phyloP scores from a whole-genome alignment of 2,113 vertebrate genomes.

The Vulpes lagopus region DNA sequence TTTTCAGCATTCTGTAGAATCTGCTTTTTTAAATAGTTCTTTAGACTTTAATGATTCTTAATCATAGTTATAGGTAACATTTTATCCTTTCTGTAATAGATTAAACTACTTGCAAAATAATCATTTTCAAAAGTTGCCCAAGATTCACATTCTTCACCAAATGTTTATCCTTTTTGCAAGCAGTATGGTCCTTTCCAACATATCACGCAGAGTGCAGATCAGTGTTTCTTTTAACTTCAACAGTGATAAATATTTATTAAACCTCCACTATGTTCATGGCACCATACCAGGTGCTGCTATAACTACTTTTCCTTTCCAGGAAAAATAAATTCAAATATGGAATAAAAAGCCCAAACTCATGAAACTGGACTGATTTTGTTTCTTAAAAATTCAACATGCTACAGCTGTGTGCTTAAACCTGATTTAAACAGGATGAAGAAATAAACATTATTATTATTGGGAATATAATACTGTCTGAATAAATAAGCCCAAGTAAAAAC shows the following conservation, averaged over 20 bases:
- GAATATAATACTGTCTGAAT: conserved; percentile 45
- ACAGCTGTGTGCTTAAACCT: conserved; percentile 44
- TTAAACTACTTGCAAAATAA: conserved; percentile 32
- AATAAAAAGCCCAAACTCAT: conserved; percentile 57
- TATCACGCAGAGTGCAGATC: conserved; percentile 1
- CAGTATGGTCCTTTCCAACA: conserved; percentile 45
- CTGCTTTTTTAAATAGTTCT: conserved; percentile 50
- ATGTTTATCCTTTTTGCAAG: conserved; percentile 53
- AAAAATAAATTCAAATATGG: conserved; percentile 68
- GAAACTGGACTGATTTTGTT: conserved; percentile 53
- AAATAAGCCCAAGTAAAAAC: conserved; percentile 51
- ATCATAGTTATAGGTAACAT: conserved; percentile 32
- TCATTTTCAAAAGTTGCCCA: conserved; percentile 49
- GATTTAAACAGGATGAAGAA: conserved; percentile 61
- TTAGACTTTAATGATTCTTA: conserved; percentile 53
- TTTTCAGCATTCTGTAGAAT: background rate
- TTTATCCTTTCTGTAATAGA: conserved; percentile 36
- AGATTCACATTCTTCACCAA: conserved; percentile 27
- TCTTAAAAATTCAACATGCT: conserved; percentile 61
- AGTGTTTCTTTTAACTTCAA: conserved; percentile 62
- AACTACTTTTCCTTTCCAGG: conserved; percentile 61
- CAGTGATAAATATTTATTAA: conserved; percentile 72
- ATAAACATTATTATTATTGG: conserved; percentile 45
- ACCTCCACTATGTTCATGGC: conserved; percentile 49
- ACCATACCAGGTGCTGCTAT: conserved; percentile 56